Evolutionary conservation across 2,888 invertebrate genomes (phyloP), one percentile per base, ranked within the genome.

Genomic region (Hirtodrosophila histrioides): DNA sequence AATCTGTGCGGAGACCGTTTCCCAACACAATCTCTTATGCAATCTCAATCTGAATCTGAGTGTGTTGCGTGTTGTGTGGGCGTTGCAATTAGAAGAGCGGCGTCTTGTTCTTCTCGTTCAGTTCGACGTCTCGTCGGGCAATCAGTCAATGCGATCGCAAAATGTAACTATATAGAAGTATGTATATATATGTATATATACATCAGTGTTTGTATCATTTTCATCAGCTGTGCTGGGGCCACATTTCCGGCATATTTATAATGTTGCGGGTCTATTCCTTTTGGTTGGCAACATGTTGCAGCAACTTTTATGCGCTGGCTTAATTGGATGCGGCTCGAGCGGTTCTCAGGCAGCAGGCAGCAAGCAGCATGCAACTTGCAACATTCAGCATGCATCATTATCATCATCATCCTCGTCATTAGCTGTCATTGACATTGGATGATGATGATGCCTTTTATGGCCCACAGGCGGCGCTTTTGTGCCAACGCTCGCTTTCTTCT

Each of bases 81-180:
- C 84, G 88, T 83, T 86, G 88, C 88, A 86, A 84, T 84, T 84
- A 88, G 70, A 86, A 69, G 75, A 77, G 74, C 68, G 48, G 50
- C 58, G 64, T 66, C 78, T 72, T 72, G 86, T 78, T 83, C 72
- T 72, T 66, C 54, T 85, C 86, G 78, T 64, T 75, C 77, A 61
- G 63, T 63, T 69, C 50, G 67, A 72, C 27, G 27, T 75, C 67
- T 81, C 77, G 78, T 66, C 80, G 68, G 75, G 76, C 84, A 86
- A 86, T 85, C 86, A 80, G 72, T 27, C 27, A 27, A 75, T 84
- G 61, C 66, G 62, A 83, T 86, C 83, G 70, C 75, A 62, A 35
- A 27, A 27, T 51, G 36, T 31, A 58, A 63, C 66, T 66, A 57
- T 57, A 62, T 35, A 11, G 24, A 6, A 46, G 44, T 17, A 29